Conservation (phyloP, 2,113 vertebrate species). For the Hymenochirus boettgeri region DNA sequence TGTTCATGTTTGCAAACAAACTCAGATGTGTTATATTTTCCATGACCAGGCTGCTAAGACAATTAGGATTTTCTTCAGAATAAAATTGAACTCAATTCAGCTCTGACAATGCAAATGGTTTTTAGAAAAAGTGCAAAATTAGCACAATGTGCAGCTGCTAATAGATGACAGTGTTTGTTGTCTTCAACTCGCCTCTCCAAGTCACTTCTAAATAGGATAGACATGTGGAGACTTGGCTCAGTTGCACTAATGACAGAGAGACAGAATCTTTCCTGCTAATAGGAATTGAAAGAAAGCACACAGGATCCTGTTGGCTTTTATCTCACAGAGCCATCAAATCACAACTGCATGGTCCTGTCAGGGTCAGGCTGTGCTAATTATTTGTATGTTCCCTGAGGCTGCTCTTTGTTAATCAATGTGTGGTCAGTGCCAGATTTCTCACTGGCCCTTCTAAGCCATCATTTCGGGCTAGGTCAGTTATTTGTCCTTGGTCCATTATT, state of each 20-base stretch:
- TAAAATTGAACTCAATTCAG: slow-evolving; percentile 40
- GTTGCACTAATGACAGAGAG: slow-evolving; percentile 1
- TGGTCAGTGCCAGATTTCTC: too few relatives aligned
- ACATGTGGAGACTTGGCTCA: slow-evolving; percentile 15
- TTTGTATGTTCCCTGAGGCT: too few relatives aligned
- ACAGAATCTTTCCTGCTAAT: slow-evolving; percentile 9
- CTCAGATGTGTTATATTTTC: slow-evolving; percentile 35
- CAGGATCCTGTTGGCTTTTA: neutral
- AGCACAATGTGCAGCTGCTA: slow-evolving; percentile 39
- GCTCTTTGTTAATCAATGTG: too few relatives aligned
- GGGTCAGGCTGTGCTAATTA: too few relatives aligned
- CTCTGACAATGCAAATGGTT: slow-evolving; percentile 36
- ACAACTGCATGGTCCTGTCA: too few relatives aligned
- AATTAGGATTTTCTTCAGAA: slow-evolving; percentile 39
- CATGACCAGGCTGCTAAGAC: slow-evolving; percentile 33
- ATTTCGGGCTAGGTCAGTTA: too few relatives aligned
- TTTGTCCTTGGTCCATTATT: too few relatives aligned
- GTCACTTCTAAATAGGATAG: slow-evolving; percentile 6
- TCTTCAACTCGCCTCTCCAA: slow-evolving; percentile 18
- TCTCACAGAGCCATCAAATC: too few relatives aligned
- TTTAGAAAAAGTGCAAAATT: slow-evolving; percentile 39
- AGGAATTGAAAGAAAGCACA: neutral
- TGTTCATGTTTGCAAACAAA: slow-evolving; percentile 36
- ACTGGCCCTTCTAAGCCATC: too few relatives aligned
- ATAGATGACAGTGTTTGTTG: slow-evolving; percentile 12